Conservation (phyloP, 2,797 vertebrate genomes). For the Darevskia mixta region DNA sequence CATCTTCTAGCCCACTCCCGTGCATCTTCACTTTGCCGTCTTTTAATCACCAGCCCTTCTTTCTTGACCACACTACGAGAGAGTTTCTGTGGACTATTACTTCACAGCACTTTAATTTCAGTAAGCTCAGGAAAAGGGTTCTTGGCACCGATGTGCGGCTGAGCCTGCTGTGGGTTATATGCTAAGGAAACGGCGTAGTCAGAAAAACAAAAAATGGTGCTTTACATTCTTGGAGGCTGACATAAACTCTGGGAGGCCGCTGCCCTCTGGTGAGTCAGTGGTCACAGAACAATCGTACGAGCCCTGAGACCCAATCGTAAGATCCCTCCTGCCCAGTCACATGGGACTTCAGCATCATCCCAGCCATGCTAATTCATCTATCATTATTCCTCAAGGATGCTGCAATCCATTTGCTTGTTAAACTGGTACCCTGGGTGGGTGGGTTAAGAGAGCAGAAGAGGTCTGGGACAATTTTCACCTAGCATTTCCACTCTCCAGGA, state of each 20-base stretch:
- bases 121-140: slow-evolving; percentile 25
- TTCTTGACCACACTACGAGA: neutral
- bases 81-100: neutral
- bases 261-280: slow-evolving; percentile 79
- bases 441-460: neutral
- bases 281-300: slow-evolving; percentile 69
- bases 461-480: neutral
- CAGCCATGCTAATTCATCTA: slow-evolving; percentile 33
- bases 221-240: slow-evolving; percentile 73
- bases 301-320: slow-evolving; percentile 66
- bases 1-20: too few species aligned
- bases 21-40: neutral
- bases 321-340: slow-evolving; percentile 33
- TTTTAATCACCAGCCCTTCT: neutral
- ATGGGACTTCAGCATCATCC: slow-evolving; percentile 24
- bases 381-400: neutral
- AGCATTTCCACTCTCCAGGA: neutral
- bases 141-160: slow-evolving; percentile 34
- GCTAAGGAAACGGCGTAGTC: slow-evolving; percentile 12
- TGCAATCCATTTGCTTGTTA: neutral
- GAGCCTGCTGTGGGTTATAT: neutral
- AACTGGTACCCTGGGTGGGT: neutral
- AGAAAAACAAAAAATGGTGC: slow-evolving; percentile 17
- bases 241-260: slow-evolving; percentile 73
- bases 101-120: neutral